Evolutionary conservation across 2,113 vertebrate genomes (phyloP).

Genomic region (Condylura cristata): DNA sequence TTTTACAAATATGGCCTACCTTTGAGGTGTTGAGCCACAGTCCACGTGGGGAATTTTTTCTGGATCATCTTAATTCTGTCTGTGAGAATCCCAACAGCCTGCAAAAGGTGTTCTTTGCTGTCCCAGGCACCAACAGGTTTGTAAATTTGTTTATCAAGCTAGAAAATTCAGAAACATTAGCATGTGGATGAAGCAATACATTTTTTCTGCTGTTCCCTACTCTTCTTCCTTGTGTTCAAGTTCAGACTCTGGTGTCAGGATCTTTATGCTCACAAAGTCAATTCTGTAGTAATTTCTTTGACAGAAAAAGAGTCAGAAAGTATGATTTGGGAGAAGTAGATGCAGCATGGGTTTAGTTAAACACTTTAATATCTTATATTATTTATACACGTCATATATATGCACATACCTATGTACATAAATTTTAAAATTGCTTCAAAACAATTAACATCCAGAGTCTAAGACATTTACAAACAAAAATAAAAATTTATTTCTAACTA

Average conservation of each 20-base stretch:
- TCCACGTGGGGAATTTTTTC: constrained; percentile 84
- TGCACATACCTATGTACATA: neutral
- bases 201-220: neutral
- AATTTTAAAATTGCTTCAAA: neutral
- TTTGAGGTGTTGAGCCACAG: constrained; percentile 84
- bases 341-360: neutral
- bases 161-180: constrained; percentile 53
- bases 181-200: neutral
- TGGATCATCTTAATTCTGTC: constrained; percentile 71
- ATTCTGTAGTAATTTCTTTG: neutral
- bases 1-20: constrained; percentile 73
- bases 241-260: neutral
- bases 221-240: neutral
- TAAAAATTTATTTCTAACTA: constrained; percentile 28
- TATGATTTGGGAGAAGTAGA: neutral
- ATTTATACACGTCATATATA: too few species aligned
- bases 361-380: neutral
- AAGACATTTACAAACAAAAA: neutral
- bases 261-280: neutral
- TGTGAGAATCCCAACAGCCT: constrained; percentile 84
- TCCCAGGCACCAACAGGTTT: constrained; percentile 80
- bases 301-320: neutral
- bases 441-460: neutral
- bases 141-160: constrained; percentile 85
- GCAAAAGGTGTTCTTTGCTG: constrained; percentile 84